Conservation (phyloP, 2,113 vertebrate species). For the Dolichotis patagonum region DNA sequence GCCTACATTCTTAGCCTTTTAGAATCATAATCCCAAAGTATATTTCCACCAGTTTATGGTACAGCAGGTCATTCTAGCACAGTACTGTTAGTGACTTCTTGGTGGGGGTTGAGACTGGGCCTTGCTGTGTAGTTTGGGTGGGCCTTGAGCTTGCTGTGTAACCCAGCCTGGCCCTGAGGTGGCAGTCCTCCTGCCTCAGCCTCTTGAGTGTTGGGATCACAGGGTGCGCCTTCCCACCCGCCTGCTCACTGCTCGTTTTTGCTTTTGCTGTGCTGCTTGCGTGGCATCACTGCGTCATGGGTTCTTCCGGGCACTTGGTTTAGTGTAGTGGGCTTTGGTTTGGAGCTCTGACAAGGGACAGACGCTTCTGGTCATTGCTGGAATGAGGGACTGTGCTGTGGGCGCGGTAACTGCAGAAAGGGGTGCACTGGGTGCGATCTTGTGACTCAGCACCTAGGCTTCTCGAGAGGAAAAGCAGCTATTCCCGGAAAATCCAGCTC, state of each 20-base stretch:
- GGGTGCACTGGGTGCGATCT: neutral
- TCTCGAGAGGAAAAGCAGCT: slow-evolving; percentile 26
- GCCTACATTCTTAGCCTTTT: neutral
- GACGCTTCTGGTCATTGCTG: neutral
- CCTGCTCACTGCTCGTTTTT: neutral
- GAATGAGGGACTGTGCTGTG: neutral
- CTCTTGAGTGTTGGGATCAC: neutral
- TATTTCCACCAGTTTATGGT: neutral
- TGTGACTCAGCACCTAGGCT: neutral
- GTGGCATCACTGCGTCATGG: slow-evolving; percentile 4
- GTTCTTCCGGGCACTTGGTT: slow-evolving; percentile 13
- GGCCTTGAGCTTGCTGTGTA: neutral
- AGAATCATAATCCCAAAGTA: neutral
- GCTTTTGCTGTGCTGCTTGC: neutral
- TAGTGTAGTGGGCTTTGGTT: slow-evolving; percentile 23
- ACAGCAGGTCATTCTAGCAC: neutral
- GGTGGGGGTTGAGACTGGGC: neutral
- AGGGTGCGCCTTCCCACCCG: neutral
- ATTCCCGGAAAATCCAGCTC: neutral
- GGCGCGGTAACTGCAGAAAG: neutral
- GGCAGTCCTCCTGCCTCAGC: neutral
- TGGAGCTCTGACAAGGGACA: slow-evolving; percentile 31
- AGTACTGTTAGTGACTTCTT: neutral
- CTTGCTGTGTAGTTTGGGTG: neutral
- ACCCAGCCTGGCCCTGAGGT: neutral